These are phyloP conservation scores for Lamellibrachia columna DNA, from an alignment of 2,888 invertebrate species.

Conservation along the genomic window DNA sequence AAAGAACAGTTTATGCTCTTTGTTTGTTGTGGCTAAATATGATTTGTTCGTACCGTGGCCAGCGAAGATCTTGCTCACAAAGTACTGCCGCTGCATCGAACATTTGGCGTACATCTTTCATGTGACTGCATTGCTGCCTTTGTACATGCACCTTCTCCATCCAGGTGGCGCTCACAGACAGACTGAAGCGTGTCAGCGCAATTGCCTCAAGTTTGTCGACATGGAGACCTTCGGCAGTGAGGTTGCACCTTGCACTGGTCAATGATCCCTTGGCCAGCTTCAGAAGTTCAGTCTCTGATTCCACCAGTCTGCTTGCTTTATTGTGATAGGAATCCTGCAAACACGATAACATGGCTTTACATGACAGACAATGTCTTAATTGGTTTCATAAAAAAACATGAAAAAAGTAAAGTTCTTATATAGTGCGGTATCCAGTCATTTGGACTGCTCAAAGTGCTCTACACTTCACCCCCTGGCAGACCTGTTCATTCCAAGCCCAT, in stretches of 20 bases:
- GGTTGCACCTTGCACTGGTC: background rate
- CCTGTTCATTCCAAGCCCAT: too few relatives aligned
- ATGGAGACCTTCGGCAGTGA: constrained; percentile 17
- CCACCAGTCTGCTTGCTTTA: background rate
- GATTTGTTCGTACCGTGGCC: constrained; percentile 41
- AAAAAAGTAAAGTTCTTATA: background rate
- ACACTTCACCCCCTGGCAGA: too few relatives aligned
- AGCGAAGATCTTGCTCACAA: constrained; percentile 39
- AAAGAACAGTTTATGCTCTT: background rate
- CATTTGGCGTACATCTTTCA: constrained; percentile 33
- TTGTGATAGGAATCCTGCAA: constrained; percentile 33
- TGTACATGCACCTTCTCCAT: constrained; percentile 40
- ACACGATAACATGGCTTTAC: background rate
- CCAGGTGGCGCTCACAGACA: constrained; percentile 43
- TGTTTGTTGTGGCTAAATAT: too few relatives aligned
- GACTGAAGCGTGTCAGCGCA: constrained; percentile 46
- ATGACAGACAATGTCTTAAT: background rate
- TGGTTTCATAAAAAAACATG: background rate
- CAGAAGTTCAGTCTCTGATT: background rate
- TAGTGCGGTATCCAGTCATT: too few relatives aligned
- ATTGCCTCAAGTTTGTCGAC: constrained; percentile 43
- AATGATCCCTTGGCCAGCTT: background rate
- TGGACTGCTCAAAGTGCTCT: too few relatives aligned
- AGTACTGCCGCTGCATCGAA: constrained; percentile 43
- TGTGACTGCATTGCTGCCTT: constrained; percentile 21